These are phyloP conservation scores for Caenorhabditis elegans DNA, from an alignment of 1,140 invertebrate species.

Conservation along the genomic window DNA sequence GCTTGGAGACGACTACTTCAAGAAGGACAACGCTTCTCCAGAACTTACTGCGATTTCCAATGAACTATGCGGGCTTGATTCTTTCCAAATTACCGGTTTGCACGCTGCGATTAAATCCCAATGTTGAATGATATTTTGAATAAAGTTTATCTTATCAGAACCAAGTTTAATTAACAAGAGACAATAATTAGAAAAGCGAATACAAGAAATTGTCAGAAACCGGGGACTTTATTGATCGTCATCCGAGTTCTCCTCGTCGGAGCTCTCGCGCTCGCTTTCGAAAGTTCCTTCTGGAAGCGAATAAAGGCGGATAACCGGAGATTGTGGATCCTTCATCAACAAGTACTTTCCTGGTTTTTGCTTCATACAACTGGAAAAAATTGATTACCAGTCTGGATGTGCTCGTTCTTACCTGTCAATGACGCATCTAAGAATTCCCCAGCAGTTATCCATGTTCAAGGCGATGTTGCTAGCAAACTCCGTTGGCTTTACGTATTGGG, in stretches of 20 bases:
- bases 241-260: background rate
- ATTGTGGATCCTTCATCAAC: conserved; percentile 99
- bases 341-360: conserved; percentile 93
- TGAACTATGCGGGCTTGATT: background rate
- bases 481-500: conserved; percentile 95
- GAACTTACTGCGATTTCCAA: background rate
- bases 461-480: conserved; percentile 99
- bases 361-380: conserved; percentile 76
- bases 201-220: background rate
- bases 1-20: background rate
- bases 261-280: conserved; percentile 42
- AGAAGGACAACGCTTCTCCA: background rate
- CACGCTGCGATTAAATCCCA: background rate
- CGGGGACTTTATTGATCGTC: background rate
- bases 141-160: background rate
- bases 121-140: too few species aligned
- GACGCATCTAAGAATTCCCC: conserved; percentile 96
- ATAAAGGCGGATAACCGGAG: conserved; percentile 69
- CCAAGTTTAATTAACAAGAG: background rate
- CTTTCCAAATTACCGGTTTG: background rate
- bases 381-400: too few species aligned
- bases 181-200: background rate
- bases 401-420: conserved; percentile 87
- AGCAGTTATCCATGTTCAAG: conserved; percentile 98
- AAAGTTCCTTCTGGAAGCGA: conserved; percentile 62